These are phyloP conservation scores for Acrocephalus kingi DNA, from an alignment of 2,113 vertebrate species.

Conservation along the genomic window DNA sequence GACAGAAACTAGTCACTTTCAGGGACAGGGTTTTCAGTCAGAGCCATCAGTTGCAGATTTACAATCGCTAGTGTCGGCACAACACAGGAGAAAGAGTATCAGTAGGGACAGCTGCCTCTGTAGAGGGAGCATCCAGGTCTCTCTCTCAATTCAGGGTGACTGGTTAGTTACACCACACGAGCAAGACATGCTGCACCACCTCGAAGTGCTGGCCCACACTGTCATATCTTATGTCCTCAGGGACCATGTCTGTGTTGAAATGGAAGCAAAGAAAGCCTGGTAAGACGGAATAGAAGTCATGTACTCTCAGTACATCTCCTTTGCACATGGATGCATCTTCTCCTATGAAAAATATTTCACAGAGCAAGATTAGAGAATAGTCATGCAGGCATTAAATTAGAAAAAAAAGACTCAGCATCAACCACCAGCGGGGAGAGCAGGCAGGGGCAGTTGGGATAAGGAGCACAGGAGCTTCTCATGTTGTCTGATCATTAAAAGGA, in stretches of 20 bases:
- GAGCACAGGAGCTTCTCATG: background rate
- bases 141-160: background rate
- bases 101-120: background rate
- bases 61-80: background rate
- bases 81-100: background rate
- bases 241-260: background rate
- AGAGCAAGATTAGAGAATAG: background rate
- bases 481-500: background rate
- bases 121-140: background rate
- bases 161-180: background rate
- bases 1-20: background rate
- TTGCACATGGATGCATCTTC: background rate
- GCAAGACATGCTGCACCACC: background rate
- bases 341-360: background rate
- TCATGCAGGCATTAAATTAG: background rate
- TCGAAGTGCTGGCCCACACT: background rate
- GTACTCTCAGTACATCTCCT: background rate
- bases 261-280: background rate
- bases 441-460: background rate
- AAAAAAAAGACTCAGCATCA: background rate
- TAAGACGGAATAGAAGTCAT: background rate
- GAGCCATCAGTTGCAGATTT: background rate
- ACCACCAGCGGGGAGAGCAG: background rate
- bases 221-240: background rate
- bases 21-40: background rate